A percentile compares a stretch with the other conserved stretches of the same genome.
These are phyloP conservation scores for Anabacerthia variegaticeps DNA, from an alignment of 2,797 vertebrate genomes.

Conservation along the genomic window DNA sequence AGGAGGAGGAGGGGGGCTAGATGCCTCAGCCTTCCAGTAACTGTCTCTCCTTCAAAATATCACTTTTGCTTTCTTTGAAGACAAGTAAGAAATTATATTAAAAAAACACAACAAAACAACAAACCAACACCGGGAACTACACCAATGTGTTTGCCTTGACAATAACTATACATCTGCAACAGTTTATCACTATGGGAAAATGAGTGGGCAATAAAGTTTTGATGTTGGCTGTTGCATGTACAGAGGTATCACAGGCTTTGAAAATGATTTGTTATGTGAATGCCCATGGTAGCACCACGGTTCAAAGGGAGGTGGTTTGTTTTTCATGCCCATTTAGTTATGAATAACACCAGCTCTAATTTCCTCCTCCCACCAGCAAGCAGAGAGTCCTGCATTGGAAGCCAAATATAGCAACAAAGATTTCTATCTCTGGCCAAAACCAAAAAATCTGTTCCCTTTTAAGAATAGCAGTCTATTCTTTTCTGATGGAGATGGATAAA, in stretches of 20 bases:
- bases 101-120: background rate
- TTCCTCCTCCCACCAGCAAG: conserved; percentile 64
- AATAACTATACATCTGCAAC: conserved; percentile 70
- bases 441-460: conserved; percentile 75
- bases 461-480: conserved; percentile 61
- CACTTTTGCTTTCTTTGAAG: conserved; percentile 65
- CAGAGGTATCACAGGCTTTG: conserved; percentile 40
- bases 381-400: background rate
- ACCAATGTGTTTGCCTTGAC: conserved; percentile 30
- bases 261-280: conserved; percentile 43
- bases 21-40: conserved; percentile 64
- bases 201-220: conserved; percentile 53
- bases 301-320: conserved; percentile 52
- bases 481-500: conserved; percentile 66
- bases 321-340: conserved; percentile 72
- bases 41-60: conserved; percentile 38
- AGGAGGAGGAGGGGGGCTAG: background rate
- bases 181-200: conserved; percentile 66
- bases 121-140: background rate
- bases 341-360: conserved; percentile 70
- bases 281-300: conserved; percentile 37
- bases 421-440: conserved; percentile 74
- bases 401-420: conserved; percentile 75
- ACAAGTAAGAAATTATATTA: background rate
- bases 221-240: conserved; percentile 33